phyloP scores from a whole-genome alignment of 2,113 vertebrate genomes.

The Antechinus flavipes region DNA sequence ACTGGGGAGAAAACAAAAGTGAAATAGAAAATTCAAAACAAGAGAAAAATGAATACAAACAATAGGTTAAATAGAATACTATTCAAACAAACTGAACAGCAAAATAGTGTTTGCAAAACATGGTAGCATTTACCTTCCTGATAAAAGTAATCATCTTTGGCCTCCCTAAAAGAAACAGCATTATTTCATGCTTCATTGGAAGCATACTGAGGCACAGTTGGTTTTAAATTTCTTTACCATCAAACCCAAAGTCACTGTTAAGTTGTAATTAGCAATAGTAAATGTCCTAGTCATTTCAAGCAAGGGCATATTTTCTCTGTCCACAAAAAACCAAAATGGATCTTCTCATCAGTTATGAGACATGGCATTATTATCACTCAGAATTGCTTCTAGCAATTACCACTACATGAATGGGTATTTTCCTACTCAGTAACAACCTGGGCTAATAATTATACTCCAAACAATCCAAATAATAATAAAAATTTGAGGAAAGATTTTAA shows the following conservation, averaged over 20 bases:
- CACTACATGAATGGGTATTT: background rate
- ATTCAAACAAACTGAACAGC: constrained; percentile 14
- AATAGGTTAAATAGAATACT: background rate
- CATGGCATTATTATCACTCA: background rate
- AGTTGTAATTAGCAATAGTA: constrained; percentile 30
- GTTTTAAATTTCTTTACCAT: constrained; percentile 25
- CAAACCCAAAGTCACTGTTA: background rate
- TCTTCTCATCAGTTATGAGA: constrained; percentile 15
- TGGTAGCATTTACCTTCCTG: constrained; percentile 7
- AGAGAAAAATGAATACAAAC: constrained; percentile 15
- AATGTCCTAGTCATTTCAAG: background rate
- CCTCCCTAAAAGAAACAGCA: constrained; percentile 10
- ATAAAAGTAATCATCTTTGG: constrained; percentile 33
- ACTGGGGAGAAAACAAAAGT: background rate
- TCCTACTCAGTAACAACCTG: background rate
- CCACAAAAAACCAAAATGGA: background rate
- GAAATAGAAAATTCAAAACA: background rate
- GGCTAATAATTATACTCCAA: background rate
- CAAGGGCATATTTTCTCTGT: background rate
- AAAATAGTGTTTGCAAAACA: constrained; percentile 28
- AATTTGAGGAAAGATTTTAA: background rate
- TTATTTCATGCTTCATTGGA: background rate
- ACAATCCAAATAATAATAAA: background rate
- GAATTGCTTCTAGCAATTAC: background rate
- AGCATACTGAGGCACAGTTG: constrained; percentile 31